Conservation (phyloP, 2,888 invertebrate genomes). For the Brenthis daphne region DNA sequence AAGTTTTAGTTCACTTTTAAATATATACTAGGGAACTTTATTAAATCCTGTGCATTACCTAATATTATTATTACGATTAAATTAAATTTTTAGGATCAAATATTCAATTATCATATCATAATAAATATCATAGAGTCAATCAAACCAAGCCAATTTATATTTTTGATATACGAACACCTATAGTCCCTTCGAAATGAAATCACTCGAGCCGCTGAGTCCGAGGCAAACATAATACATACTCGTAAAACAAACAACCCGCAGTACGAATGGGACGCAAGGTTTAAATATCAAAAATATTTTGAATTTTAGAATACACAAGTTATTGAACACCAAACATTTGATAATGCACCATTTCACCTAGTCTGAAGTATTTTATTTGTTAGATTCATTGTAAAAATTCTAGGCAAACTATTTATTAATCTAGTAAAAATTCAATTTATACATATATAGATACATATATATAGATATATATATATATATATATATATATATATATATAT, state of each 20-base stretch:
- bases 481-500: too few relatives aligned
- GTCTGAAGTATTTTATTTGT: slow-evolving; percentile 37
- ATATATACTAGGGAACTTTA: neutral
- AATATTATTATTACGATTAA: slow-evolving; percentile 9
- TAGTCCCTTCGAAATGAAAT: slow-evolving; percentile 15
- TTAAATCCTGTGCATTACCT: neutral
- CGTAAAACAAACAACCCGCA: slow-evolving; percentile 21
- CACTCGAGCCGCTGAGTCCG: neutral
- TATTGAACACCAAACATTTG: slow-evolving; percentile 41
- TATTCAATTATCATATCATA: slow-evolving; percentile 15
- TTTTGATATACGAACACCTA: slow-evolving; percentile 10
- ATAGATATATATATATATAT: slow-evolving; percentile 27
- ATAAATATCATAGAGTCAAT: slow-evolving; percentile 6
- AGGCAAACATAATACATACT: slow-evolving; percentile 12
- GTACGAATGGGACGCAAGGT: slow-evolving; percentile 16
- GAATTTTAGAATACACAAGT: slow-evolving; percentile 35
- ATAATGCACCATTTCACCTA: slow-evolving; percentile 51
- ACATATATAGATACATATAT: slow-evolving; percentile 37
- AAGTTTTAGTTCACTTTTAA: neutral
- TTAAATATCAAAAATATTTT: slow-evolving; percentile 26
- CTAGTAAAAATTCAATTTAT: slow-evolving; percentile 43
- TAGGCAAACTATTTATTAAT: slow-evolving; percentile 42
- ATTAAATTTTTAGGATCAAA: slow-evolving; percentile 2
- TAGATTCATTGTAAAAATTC: slow-evolving; percentile 35
- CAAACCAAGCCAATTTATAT: slow-evolving; percentile 5